phyloP scores from a whole-genome alignment of 2,113 vertebrate species.

The Lutjanus erythropterus region DNA sequence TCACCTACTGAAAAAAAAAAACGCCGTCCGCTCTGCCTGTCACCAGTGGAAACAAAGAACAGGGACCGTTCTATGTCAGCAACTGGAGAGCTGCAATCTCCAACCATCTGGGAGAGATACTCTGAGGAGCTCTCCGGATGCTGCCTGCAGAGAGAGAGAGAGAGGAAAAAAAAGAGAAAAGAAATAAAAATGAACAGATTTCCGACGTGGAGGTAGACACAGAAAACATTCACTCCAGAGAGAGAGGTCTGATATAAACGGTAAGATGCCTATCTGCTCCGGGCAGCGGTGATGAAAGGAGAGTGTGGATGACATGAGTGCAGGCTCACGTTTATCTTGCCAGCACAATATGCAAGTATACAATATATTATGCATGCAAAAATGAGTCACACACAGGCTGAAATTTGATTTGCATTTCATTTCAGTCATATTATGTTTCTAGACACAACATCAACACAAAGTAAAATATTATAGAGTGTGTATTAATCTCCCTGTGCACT shows the following conservation, averaged over 20 bases:
- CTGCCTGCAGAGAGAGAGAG: background rate
- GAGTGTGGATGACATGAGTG: slow-evolving; percentile 28
- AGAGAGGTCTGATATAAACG: slow-evolving; percentile 33
- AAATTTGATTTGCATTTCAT: slow-evolving; percentile 57
- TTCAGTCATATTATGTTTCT: slow-evolving; percentile 32
- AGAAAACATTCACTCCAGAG: slow-evolving; percentile 19
- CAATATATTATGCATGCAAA: slow-evolving; percentile 58
- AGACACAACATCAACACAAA: slow-evolving; percentile 39
- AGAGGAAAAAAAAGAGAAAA: background rate
- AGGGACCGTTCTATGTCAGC: slow-evolving; percentile 52
- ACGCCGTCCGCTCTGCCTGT: slow-evolving; percentile 50
- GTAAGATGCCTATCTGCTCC: slow-evolving; percentile 43
- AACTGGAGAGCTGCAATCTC: slow-evolving; percentile 62
- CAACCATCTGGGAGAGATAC: slow-evolving; percentile 63
- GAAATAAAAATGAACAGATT: slow-evolving; percentile 23
- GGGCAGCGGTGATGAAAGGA: slow-evolving; percentile 46
- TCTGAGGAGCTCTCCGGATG: slow-evolving; percentile 43
- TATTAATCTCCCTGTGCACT: slow-evolving; percentile 39
- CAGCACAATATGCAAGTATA: slow-evolving; percentile 28
- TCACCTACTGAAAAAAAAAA: slow-evolving; percentile 51
- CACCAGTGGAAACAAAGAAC: slow-evolving; percentile 67
- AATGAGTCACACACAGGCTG: slow-evolving; percentile 21
- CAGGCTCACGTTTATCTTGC: slow-evolving; percentile 23
- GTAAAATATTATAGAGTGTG: slow-evolving; percentile 45
- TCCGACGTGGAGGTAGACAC: slow-evolving; percentile 15